phyloP scores from a whole-genome alignment of 1,140 invertebrate genomes.

The Calliphora vicina region DNA sequence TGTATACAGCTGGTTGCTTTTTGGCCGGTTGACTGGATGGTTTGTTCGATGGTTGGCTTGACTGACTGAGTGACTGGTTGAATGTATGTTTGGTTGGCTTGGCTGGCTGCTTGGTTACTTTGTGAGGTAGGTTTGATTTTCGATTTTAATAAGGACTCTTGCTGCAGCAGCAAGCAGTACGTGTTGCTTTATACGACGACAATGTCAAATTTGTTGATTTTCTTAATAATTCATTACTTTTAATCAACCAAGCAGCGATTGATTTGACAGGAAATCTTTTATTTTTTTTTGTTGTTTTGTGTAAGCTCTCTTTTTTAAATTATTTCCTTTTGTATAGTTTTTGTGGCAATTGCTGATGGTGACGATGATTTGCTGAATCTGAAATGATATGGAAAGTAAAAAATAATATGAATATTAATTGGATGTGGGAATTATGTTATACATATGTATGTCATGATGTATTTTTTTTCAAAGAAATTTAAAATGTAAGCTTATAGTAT shows the following conservation, averaged over 20 bases:
- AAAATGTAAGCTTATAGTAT: too few species aligned
- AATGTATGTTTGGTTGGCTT: not conserved
- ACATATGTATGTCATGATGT: too few species aligned
- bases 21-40: not conserved
- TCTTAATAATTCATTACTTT: conserved; percentile 13
- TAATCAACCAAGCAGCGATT: not conserved
- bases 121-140: conserved; percentile 12
- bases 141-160: not conserved
- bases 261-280: conserved; percentile 11
- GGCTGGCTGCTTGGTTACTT: not conserved
- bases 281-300: too few species aligned
- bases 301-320: not conserved
- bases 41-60: too few species aligned
- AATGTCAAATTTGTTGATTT: conserved; percentile 1
- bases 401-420: not conserved
- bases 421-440: too few species aligned
- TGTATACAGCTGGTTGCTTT: conserved; percentile 3
- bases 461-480: too few species aligned
- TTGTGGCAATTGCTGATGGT: not conserved
- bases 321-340: not conserved
- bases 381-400: not conserved
- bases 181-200: not conserved
- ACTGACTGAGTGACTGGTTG: not conserved
- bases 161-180: not conserved
- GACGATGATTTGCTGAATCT: not conserved